A percentile compares a stretch with the other conserved stretches of the same genome.
Evolutionary conservation across 2,113 vertebrate genomes (phyloP).

Genomic region (Tringa solitaria): DNA sequence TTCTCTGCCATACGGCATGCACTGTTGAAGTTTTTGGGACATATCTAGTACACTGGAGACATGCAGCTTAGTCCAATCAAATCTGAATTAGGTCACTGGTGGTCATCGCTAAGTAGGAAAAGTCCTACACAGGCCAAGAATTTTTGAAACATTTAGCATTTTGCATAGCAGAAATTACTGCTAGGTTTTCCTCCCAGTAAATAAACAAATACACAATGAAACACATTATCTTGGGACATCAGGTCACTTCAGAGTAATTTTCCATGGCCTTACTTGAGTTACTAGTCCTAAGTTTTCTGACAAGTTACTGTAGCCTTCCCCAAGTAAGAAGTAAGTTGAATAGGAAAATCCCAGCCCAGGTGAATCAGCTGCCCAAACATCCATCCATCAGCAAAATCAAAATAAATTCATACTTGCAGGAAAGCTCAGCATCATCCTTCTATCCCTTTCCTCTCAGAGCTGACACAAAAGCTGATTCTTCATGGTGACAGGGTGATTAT

Average conservation of each 20-base stretch:
- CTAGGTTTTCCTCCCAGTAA: constrained; percentile 31
- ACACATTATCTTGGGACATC: constrained; percentile 30
- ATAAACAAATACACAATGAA: constrained; percentile 61
- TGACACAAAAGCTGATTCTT: background rate
- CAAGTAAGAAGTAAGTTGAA: background rate
- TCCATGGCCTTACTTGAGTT: constrained; percentile 29
- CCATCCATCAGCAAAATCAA: background rate
- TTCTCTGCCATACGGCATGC: background rate
- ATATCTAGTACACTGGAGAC: background rate
- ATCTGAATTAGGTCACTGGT: constrained; percentile 10
- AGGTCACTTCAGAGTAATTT: background rate
- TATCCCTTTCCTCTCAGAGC: background rate
- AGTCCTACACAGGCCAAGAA: constrained; percentile 16
- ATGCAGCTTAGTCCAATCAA: background rate
- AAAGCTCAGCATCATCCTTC: background rate
- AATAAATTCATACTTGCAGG: background rate
- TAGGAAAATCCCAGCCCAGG: background rate
- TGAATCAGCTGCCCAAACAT: background rate
- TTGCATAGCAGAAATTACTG: constrained; percentile 50
- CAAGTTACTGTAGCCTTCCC: background rate
- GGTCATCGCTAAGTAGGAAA: constrained; percentile 12
- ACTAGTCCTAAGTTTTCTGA: background rate
- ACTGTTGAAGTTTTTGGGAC: background rate
- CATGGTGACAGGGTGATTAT: background rate
- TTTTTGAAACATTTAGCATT: background rate